Evolutionary conservation across 2,797 vertebrate genomes (phyloP).

Genomic region (Rhinatrema bivittatum): DNA sequence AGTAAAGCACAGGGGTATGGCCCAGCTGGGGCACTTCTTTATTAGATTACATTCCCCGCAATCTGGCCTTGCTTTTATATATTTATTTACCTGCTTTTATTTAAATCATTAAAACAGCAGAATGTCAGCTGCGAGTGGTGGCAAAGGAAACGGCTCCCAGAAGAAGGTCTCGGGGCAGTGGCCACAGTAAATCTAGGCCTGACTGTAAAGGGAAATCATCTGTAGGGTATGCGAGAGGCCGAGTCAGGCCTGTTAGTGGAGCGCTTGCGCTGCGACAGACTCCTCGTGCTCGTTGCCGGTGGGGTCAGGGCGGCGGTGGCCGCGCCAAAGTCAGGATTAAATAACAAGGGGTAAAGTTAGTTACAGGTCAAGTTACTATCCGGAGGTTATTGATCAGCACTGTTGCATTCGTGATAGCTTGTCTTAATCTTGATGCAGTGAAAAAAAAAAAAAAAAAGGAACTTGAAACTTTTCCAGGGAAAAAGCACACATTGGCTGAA

Average conservation of each 20-base stretch:
- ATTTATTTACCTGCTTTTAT: conserved; percentile 7
- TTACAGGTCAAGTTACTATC: conserved; percentile 30
- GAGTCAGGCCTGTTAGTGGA: conserved; percentile 73
- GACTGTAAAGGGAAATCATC: conserved; percentile 45
- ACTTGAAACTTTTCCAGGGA: too few species aligned
- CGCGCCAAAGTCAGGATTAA: conserved; percentile 65
- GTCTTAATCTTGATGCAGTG: too few species aligned
- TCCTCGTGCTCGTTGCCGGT: conserved; percentile 30
- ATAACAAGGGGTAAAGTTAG: conserved; percentile 66
- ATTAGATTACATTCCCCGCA: conserved; percentile 7
- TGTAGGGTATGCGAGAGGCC: conserved; percentile 58
- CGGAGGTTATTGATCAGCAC: conserved; percentile 40
- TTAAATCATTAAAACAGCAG: conserved; percentile 21
- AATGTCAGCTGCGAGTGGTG: conserved; percentile 11
- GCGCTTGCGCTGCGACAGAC: conserved; percentile 58
- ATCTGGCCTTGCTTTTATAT: not conserved
- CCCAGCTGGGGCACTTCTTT: not conserved
- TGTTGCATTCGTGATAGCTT: not conserved
- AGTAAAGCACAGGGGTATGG: conserved; percentile 41
- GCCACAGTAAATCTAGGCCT: conserved; percentile 60
- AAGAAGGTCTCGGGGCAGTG: conserved; percentile 17
- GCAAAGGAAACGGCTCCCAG: conserved; percentile 32
- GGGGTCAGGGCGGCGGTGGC: conserved; percentile 64
- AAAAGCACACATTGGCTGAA: too few species aligned
- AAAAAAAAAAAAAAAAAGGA: too few species aligned